phyloP scores from a whole-genome alignment of 2,888 invertebrate species.

The Micropterix aruncella region DNA sequence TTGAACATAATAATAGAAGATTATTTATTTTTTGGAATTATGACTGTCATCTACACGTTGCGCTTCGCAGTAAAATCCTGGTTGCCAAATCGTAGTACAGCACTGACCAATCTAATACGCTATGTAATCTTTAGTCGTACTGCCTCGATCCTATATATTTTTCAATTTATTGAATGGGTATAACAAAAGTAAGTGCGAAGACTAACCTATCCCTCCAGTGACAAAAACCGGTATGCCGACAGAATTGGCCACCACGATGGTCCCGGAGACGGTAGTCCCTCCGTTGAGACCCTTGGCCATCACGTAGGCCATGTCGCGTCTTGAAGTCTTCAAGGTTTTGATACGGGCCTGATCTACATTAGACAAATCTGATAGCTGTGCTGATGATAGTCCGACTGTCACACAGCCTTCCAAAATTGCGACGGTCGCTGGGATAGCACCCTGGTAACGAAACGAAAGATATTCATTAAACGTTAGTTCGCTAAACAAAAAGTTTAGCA shows the following conservation, averaged over 20 bases:
- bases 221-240: conserved; percentile 85
- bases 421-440: conserved; percentile 84
- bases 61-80: no score
- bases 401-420: conserved; percentile 75
- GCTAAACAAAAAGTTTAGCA: no score
- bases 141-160: no score
- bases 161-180: no score
- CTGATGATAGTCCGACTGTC: conserved; percentile 56
- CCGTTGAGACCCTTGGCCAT: conserved; percentile 58
- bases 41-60: no score
- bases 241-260: conserved; percentile 70
- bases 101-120: conserved; percentile 1
- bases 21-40: no score
- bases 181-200: conserved; percentile 13
- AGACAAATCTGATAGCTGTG: conserved; percentile 54
- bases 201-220: conserved; percentile 72
- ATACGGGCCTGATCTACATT: conserved; percentile 20
- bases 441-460: conserved; percentile 29
- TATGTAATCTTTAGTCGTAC: no score
- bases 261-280: conserved; percentile 94
- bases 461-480: not conserved
- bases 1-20: no score
- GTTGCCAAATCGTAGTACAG: not conserved
- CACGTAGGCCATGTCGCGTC: conserved; percentile 71
- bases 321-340: conserved; percentile 66